Evolutionary conservation across 2,113 vertebrate species (phyloP).

Genomic region (Capreolus pygargus): DNA sequence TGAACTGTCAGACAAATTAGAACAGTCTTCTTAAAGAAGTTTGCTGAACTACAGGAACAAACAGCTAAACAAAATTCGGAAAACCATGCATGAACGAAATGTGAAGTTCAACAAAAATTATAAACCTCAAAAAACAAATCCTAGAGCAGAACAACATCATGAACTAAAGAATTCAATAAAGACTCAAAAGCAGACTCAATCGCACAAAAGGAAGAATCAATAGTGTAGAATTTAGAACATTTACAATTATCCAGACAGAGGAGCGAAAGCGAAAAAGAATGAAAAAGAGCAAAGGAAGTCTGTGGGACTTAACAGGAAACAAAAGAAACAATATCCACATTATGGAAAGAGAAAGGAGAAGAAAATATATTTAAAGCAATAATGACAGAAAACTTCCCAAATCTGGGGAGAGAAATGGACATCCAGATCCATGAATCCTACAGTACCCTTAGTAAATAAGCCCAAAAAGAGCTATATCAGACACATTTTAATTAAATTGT

Average conservation of each 20-base stretch:
- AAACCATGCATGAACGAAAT: background rate
- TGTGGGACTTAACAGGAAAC: background rate
- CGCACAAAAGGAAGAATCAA: background rate
- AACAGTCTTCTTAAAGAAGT: background rate
- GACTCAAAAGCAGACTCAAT: background rate
- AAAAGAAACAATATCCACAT: background rate
- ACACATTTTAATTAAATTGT: background rate
- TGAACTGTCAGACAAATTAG: background rate
- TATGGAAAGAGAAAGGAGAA: background rate
- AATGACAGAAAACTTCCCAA: background rate
- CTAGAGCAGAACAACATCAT: background rate
- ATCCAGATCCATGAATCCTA: background rate
- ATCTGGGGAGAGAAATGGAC: background rate
- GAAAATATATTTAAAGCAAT: background rate
- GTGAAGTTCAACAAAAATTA: background rate
- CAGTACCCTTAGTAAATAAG: background rate
- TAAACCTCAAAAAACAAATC: background rate
- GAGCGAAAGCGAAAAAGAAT: background rate
- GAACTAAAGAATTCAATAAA: background rate
- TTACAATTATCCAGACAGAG: background rate
- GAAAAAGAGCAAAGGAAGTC: background rate
- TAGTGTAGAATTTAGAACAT: background rate
- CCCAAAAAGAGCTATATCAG: background rate
- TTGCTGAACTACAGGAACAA: background rate
- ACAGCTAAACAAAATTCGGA: background rate